These are phyloP conservation scores for Chironomus tentans DNA, from an alignment of 2,888 invertebrate genomes.

Conservation along the genomic window DNA sequence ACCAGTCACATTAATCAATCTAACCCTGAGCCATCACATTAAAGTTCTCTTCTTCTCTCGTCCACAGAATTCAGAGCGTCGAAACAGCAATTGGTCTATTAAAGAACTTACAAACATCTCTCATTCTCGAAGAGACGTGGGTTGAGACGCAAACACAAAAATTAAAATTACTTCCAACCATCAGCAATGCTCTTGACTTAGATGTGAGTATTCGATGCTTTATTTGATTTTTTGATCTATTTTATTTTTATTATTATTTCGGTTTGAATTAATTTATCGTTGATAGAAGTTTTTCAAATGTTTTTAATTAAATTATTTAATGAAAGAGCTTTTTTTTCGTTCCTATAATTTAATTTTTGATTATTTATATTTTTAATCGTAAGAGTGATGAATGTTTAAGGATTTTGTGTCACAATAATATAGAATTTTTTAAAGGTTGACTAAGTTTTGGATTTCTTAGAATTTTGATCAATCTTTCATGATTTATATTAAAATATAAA, in stretches of 20 bases:
- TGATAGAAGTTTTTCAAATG: background rate
- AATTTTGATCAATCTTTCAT: too few relatives aligned
- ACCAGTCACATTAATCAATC: too few relatives aligned
- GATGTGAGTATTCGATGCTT: slow-evolving; percentile 38
- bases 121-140: slow-evolving; percentile 82
- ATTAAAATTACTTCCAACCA: slow-evolving; percentile 64
- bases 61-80: slow-evolving; percentile 68
- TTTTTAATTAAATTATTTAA: slow-evolving; percentile 11
- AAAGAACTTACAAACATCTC: slow-evolving; percentile 80
- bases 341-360: background rate
- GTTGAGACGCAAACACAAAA: slow-evolving; percentile 77
- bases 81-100: slow-evolving; percentile 85
- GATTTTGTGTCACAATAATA: too few relatives aligned
- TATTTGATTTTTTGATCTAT: slow-evolving; percentile 29
- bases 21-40: too few relatives aligned
- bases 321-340: background rate
- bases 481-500: too few relatives aligned
- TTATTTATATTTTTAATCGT: background rate
- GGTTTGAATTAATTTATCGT: slow-evolving; percentile 16
- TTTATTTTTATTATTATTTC: slow-evolving; percentile 1
- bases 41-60: background rate
- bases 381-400: background rate
- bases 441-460: too few relatives aligned
- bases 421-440: too few relatives aligned
- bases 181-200: slow-evolving; percentile 44